Percentiles rank a stretch among this genome's conserved stretches.
Conservation (phyloP, 2,113 vertebrate species). For the Cololabis saira region DNA sequence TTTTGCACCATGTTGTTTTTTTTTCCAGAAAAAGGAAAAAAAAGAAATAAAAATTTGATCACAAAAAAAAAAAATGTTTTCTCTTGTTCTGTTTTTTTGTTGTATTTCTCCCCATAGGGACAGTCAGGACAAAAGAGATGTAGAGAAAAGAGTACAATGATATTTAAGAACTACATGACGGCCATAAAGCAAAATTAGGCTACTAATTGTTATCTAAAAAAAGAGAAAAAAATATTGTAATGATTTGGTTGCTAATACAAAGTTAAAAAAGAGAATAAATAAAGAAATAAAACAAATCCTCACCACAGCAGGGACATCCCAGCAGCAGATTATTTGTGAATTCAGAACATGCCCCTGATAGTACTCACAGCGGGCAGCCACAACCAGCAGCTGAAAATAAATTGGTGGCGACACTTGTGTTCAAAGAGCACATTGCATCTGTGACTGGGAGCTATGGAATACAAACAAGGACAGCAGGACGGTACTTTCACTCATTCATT, state of each 20-base stretch:
- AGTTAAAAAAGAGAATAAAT: conserved; percentile 19
- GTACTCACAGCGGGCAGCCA: conserved; percentile 7
- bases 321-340: conserved; percentile 5
- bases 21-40: no score
- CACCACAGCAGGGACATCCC: conserved; percentile 2
- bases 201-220: no score
- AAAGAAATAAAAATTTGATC: no score
- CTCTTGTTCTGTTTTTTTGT: no score
- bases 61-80: no score
- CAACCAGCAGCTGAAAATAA: conserved; percentile 9
- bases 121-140: no score
- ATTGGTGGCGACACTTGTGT: background rate
- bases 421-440: conserved; percentile 2
- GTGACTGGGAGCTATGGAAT: conserved; percentile 9
- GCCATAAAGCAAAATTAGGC: no score
- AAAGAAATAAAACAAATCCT: background rate
- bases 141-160: no score
- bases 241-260: background rate
- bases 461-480: background rate
- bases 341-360: conserved; percentile 4
- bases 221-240: no score
- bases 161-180: no score
- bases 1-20: no score
- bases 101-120: no score
- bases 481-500: conserved; percentile 1